These are phyloP conservation scores for Bungarus multicinctus DNA, from an alignment of 2,113 vertebrate species.

Conservation along the genomic window DNA sequence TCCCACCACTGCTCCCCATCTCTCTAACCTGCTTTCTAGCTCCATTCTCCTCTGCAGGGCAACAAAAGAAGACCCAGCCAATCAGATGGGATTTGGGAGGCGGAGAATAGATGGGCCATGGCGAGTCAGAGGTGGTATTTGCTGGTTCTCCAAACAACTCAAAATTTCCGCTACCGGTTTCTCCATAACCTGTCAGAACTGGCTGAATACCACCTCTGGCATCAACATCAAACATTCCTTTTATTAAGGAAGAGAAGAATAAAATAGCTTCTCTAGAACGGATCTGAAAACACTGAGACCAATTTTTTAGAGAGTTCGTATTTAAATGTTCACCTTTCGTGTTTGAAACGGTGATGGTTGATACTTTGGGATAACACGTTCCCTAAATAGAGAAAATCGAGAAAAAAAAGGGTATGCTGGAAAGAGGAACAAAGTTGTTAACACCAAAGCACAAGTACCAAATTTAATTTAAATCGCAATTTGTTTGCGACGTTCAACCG, in stretches of 20 bases:
- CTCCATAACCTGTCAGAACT: no score
- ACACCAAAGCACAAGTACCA: background rate
- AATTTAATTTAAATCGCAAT: conserved; percentile 12
- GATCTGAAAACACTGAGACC: background rate
- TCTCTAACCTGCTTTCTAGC: no score
- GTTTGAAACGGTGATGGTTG: conserved; percentile 20
- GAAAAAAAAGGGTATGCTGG: conserved; percentile 16
- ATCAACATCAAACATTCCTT: background rate
- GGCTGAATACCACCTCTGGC: no score
- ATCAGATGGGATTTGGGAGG: no score
- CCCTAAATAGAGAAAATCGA: conserved; percentile 6
- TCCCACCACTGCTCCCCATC: no score
- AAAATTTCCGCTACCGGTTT: no score
- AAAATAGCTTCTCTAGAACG: conserved; percentile 15
- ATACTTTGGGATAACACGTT: conserved; percentile 46
- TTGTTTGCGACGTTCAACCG: background rate
- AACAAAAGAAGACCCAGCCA: no score
- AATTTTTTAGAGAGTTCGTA: conserved; percentile 16
- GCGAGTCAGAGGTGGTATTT: no score
- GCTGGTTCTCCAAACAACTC: no score
- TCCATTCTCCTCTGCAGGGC: no score
- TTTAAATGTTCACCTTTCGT: background rate
- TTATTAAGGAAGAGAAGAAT: background rate
- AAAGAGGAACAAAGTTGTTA: background rate
- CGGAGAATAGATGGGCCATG: no score